Base-by-base conservation (phyloP, 2,888 invertebrate genomes). In the Andrena fulva region DNA sequence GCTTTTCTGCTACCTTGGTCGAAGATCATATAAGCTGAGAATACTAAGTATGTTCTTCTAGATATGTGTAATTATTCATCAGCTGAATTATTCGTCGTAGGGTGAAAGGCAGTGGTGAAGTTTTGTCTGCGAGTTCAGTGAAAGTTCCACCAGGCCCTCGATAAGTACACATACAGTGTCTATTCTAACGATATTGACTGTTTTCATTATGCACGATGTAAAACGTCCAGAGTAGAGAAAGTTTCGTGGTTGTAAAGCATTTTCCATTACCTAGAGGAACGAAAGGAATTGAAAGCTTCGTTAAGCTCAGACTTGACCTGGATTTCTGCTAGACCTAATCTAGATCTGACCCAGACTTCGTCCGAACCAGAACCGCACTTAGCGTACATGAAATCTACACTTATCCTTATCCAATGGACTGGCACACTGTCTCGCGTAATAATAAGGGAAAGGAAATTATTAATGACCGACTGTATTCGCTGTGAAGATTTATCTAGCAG, bases 321-420 rank as follows among this genome's bases (percentile, higher is more conserved):
- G 33, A 78, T 74, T 27, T 29, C 2, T 27, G 7, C 27, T 12
- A 35, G 10, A 16, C 33, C 24, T 77, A 67, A 80, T 80, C 71
- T 71, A 60, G 66, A 80, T 80, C 52, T 71, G 77, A 80, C 77
- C 66, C 50, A 29, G 63, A 69, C 62, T 62, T 33, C 12, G 54
- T 2, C 27, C 31, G 29, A 20, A 50, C 33, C 56, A 16, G 50
- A 63, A 24, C 35, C 52, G 1, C 7, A 29, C 48, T 70, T 70
- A 70, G 24, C 35, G 27, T 62, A 52, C 59, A 52, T 60, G 68
- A 54, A 59, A 63, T 56, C 56, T 52, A 33, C 66, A 48, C 31
- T 33, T 33, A 52, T 27, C 16, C 31, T 74, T 78, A 78, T 78
- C 78, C 12, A 12, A 7, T 12, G 24, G 24, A 27, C 27, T 31